A percentile compares a stretch with the other conserved stretches of the same genome.
These are phyloP conservation scores for Synanthedon tipuliformis DNA, from an alignment of 2,888 invertebrate species.

Conservation along the genomic window DNA sequence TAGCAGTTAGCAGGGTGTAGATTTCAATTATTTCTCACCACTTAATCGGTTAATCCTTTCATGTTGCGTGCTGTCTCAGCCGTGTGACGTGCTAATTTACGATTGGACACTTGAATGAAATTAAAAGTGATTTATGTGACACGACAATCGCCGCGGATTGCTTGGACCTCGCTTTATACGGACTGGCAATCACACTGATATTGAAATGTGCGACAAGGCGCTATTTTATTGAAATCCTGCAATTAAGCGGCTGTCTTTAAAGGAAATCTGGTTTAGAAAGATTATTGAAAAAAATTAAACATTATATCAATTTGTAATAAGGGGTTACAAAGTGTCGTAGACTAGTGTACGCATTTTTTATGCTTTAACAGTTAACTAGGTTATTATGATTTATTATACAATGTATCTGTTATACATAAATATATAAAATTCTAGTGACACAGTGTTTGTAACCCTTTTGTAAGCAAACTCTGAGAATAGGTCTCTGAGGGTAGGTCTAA, in stretches of 20 bases:
- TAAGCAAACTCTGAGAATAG: no score
- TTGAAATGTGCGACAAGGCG: not conserved
- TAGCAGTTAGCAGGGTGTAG: not conserved
- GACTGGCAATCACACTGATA: not conserved
- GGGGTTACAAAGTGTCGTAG: no score
- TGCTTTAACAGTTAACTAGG: no score
- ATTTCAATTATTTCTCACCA: not conserved
- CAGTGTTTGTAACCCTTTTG: no score
- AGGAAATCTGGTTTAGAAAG: not conserved
- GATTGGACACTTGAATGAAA: slow-evolving; percentile 11
- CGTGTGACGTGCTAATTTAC: slow-evolving; percentile 17
- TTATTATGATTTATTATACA: no score
- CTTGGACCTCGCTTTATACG: not conserved
- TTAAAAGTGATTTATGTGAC: slow-evolving; percentile 31
- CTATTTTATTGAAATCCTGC: not conserved
- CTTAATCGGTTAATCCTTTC: not conserved
- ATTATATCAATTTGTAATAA: no score
- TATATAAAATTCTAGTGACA: no score
- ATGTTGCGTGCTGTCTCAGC: not conserved
- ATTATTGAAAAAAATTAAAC: not conserved
- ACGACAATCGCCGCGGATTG: slow-evolving; percentile 17
- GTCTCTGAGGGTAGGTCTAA: no score
- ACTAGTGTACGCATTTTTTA: no score
- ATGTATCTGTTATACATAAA: no score
- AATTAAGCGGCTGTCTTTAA: not conserved